Evolutionary conservation across 2,888 invertebrate genomes (phyloP).

Genomic region (Heliconius erato): DNA sequence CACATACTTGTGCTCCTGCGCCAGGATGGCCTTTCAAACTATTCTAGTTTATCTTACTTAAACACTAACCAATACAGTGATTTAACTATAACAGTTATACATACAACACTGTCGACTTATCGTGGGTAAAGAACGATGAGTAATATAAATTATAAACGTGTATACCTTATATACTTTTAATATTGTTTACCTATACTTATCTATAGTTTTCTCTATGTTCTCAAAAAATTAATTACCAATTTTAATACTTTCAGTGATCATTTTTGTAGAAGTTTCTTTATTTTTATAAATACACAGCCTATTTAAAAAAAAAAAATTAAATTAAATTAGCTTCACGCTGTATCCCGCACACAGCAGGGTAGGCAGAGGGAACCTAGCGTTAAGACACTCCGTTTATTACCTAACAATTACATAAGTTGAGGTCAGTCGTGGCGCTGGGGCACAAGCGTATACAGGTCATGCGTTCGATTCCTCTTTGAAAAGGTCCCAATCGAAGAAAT

Average conservation of each 20-base stretch:
- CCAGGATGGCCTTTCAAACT: background rate
- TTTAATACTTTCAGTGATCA: background rate
- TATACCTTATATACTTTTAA: no score
- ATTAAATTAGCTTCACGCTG: no score
- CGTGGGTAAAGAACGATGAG: slow-evolving; percentile 1
- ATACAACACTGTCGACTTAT: background rate
- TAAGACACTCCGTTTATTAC: no score
- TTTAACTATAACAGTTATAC: background rate
- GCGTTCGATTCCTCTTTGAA: no score
- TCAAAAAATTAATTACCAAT: background rate
- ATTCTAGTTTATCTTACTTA: background rate
- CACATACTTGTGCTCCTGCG: no score
- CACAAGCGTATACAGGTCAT: no score
- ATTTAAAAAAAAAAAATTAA: no score
- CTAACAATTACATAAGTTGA: background rate
- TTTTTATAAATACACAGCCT: background rate
- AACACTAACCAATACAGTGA: background rate
- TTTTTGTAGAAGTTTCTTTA: background rate
- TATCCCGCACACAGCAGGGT: no score
- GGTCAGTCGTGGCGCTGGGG: no score
- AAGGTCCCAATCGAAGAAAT: no score
- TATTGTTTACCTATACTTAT: background rate
- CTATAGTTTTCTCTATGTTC: background rate
- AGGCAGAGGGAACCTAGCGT: no score
- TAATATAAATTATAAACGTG: background rate